Base-by-base conservation (phyloP, 2,888 invertebrate species). In the Drosophila prolongata region DNA sequence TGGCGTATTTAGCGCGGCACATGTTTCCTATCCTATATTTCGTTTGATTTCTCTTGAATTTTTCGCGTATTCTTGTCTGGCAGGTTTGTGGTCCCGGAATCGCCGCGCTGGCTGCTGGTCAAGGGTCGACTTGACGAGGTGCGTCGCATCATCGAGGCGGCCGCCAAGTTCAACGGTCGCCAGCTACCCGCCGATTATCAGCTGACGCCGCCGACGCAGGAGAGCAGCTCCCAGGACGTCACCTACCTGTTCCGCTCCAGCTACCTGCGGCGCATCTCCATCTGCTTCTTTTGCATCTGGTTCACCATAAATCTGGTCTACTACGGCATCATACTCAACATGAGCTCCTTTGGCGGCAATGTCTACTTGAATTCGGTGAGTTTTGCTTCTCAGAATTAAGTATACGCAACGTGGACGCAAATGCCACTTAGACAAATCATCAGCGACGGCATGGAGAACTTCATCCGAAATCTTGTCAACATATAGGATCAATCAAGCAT, bases 21-120 rank as follows among this genome's bases (percentile, higher is more conserved):
- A 71, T 74, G 71, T 74, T 64, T 40, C 42, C 14, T 47, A 57
- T 44, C 46, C 52, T 76, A 64, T 42, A 80, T 84, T 74, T 74
- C 1, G 49, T 78, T 56, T 55, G 58, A 52, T 73, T 24, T 47
- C 6, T 44, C 43, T 9, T 50, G 13, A 24, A 44, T 58, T 24
- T 30, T 40, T 42, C 14, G 10, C 24, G 16, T 44, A 6, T 43
- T 50, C 8, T 16, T 40, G 75, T 16, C 49, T 52, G 50, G 60
- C 90, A 96, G 96, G 95, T 95, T 95, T 92, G 93, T 96, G 38
- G 92, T 96, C 61, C 96, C 96, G n/a, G 96, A 96, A 93, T 96
- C 96, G 2, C 96, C 96, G 1, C 93, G 96, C 87, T 96, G 96
- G 96, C 92, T 96, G 37, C 91, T 96, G 55, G 95, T 95, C 42